phyloP scores from a whole-genome alignment of 2,113 vertebrate species.

The Spermophilus dauricus region DNA sequence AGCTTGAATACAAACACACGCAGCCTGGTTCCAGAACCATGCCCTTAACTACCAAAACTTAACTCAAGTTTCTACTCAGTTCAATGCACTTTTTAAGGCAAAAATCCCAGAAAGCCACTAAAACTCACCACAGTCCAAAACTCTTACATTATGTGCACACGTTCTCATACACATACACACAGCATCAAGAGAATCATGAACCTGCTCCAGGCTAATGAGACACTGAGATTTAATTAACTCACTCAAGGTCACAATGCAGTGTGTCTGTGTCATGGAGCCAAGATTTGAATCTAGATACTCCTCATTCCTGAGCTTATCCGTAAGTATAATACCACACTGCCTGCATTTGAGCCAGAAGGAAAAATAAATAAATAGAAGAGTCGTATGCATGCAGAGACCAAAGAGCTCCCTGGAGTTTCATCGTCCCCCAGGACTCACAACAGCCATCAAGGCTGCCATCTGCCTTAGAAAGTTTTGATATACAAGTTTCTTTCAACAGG shows the following conservation, averaged over 20 bases:
- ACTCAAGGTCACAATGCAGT: background rate
- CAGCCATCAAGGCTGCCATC: slow-evolving; percentile 44
- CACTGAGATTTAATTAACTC: background rate
- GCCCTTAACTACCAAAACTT: background rate
- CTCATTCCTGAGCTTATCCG: background rate
- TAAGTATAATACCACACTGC: background rate
- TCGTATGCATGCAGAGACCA: background rate
- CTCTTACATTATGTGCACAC: background rate
- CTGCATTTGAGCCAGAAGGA: background rate
- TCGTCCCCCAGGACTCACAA: slow-evolving; percentile 58
- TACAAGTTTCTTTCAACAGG: slow-evolving; percentile 71
- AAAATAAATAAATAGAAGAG: background rate
- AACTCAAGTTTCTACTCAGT: background rate
- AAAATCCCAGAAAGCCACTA: background rate
- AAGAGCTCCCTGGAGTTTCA: background rate
- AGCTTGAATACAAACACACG: background rate
- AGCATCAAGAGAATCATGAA: background rate
- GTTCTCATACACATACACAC: background rate
- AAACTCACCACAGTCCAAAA: background rate
- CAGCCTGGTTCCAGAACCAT: background rate
- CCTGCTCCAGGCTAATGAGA: background rate
- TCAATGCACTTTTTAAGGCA: background rate
- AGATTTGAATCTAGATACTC: background rate
- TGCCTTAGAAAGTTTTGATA: slow-evolving; percentile 78
- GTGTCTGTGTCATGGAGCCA: background rate